Conservation (phyloP, 2,888 invertebrate species). For the Girardia tigrina region DNA sequence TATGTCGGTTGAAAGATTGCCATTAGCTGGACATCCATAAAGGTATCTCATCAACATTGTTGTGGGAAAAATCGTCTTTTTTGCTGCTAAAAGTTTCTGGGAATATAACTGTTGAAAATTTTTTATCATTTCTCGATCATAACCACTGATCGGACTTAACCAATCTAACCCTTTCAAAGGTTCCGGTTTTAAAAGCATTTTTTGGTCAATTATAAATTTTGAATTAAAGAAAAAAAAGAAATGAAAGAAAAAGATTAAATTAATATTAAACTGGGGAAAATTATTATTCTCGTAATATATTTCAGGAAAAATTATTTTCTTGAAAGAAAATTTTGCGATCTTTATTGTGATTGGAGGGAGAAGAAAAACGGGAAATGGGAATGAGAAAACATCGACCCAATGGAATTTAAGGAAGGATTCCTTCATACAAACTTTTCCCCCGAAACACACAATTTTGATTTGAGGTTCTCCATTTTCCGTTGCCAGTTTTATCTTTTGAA, state of each 20-base stretch:
- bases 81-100: not conserved
- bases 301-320: not conserved
- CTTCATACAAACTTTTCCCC: not conserved
- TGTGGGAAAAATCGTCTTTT: constrained; percentile 4
- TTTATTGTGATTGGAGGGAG: not conserved
- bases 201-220: not conserved
- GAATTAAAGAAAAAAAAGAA: too few species aligned
- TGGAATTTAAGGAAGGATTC: not conserved
- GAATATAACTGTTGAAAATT: not conserved
- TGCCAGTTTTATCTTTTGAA: constrained; percentile 23
- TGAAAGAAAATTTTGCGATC: constrained; percentile 13
- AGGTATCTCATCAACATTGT: constrained; percentile 15
- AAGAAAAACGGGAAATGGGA: constrained; percentile 10
- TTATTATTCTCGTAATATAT: not conserved
- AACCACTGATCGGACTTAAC: constrained; percentile 1
- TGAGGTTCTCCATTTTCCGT: not conserved
- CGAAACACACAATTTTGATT: not conserved
- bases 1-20: not conserved
- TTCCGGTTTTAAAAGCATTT: constrained; percentile 1
- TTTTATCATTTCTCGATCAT: constrained; percentile 19
- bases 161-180: constrained; percentile 7
- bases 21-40: not conserved
- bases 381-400: not conserved
- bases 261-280: not conserved
- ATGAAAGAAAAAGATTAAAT: not conserved